Evolutionary conservation across 2,797 vertebrate genomes (phyloP).

Genomic region (Novumbra hubbsi): DNA sequence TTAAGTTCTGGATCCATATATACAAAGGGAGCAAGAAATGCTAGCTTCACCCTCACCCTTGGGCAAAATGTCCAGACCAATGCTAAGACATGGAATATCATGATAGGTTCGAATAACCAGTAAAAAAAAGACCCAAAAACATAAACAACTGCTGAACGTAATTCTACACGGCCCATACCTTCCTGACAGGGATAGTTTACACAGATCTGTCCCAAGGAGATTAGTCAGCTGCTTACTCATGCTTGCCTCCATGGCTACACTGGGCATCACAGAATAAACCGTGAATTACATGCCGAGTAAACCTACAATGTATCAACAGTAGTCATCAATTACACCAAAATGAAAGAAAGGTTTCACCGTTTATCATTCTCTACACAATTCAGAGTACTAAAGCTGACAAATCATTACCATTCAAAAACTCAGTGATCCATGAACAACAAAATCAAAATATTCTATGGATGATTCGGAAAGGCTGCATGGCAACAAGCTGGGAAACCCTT

Average conservation of each 20-base stretch:
- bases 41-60: no score
- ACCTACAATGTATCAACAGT: not conserved
- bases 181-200: no score
- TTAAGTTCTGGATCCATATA: no score
- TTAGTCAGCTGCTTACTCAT: not conserved
- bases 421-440: not conserved
- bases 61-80: no score
- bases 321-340: not conserved
- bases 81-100: no score
- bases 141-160: no score
- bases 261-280: not conserved
- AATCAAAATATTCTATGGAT: not conserved
- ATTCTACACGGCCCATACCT: no score
- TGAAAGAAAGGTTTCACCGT: not conserved
- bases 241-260: not conserved
- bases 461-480: not conserved
- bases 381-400: not conserved
- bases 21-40: no score
- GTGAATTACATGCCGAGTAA: not conserved
- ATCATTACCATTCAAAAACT: not conserved
- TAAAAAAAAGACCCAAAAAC: no score
- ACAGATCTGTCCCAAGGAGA: no score
- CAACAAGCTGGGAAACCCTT: not conserved
- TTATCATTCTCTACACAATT: not conserved
- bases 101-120: no score